Evolutionary conservation across 2,113 vertebrate species (phyloP).

Genomic region (Gymnocephalus cernua): DNA sequence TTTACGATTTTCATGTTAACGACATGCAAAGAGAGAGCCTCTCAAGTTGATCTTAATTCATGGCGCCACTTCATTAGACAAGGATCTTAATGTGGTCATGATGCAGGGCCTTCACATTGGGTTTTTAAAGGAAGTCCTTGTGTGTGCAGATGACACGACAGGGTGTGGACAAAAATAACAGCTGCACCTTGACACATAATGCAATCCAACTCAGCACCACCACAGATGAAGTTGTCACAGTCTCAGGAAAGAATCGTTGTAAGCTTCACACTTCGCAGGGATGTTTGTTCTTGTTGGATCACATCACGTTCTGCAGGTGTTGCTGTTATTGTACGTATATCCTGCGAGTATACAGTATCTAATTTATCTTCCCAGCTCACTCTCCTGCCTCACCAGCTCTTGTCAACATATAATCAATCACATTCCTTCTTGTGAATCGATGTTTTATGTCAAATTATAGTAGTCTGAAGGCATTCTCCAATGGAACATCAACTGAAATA

Average conservation of each 20-base stretch:
- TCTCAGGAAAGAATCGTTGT: background rate
- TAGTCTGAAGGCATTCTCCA: background rate
- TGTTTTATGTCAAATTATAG: background rate
- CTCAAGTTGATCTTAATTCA: conserved; percentile 47
- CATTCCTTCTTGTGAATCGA: background rate
- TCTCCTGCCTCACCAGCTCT: background rate
- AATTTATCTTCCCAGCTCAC: conserved; percentile 25
- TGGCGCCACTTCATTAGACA: conserved; percentile 33
- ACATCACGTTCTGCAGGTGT: conserved; percentile 12
- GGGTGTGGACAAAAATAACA: background rate
- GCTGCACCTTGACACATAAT: background rate
- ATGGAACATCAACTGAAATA: background rate
- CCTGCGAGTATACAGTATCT: background rate
- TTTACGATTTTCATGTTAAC: conserved; percentile 49
- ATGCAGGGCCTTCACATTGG: background rate
- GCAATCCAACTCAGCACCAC: background rate
- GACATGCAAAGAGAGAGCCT: conserved; percentile 23
- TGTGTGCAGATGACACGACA: background rate
- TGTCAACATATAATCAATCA: conserved; percentile 11
- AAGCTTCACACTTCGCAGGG: background rate
- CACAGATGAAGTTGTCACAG: background rate
- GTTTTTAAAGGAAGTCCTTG: background rate
- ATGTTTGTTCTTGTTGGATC: background rate
- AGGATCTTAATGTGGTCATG: background rate
- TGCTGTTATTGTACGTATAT: conserved; percentile 17